Base-by-base conservation (phyloP, 2,888 invertebrate genomes). In the Periphyllus acericola region DNA sequence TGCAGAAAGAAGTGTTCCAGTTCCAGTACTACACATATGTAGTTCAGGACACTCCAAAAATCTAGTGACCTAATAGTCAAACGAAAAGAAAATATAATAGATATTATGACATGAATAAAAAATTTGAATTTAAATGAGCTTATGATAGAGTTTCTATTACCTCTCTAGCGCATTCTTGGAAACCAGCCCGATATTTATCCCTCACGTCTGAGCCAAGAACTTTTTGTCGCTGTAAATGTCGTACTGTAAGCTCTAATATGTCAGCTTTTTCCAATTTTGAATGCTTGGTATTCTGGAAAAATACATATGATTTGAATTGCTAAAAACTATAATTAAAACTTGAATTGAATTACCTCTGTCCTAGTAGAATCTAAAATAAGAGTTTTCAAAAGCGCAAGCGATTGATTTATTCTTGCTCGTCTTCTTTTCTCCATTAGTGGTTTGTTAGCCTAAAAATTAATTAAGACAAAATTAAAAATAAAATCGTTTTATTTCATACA, bases 201-300 rank as follows among this genome's bases (percentile, higher is more conserved):
- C 94, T 91, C 17, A 92, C 92, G 8, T 90, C 90, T 21, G 91
- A 93, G 90, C 94, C 94, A 66, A 95, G 92, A 90, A 94, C 94
- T 90, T 95, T 93, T 91, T 95, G 95, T 90, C 95, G 92, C 91
- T 96, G 96, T 90, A 97, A 94, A 91, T 96, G 96, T 89, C 96
- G 93, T 82, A 96, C 96, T 3, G 96, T 96, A 91, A 96, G 93
- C 92, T 96, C 96, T 89, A 96, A 92, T 90, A 96, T 96, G 92
- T 96, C 96, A 5, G 96, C 95, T 91, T 96, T 96, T 92, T 96
- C 96, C 91, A 96, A 92, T 92, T 96, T 96, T 89, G 95, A 95
- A 91, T 96, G 96, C 91, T 95, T 95, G 83, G 95, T 94, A 91
- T 94, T 94, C 92, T 93, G 94, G 9, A 66, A 74, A 74, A 46